These are phyloP conservation scores for Popillia japonica DNA, from an alignment of 1,140 invertebrate genomes.

Conservation along the genomic window DNA sequence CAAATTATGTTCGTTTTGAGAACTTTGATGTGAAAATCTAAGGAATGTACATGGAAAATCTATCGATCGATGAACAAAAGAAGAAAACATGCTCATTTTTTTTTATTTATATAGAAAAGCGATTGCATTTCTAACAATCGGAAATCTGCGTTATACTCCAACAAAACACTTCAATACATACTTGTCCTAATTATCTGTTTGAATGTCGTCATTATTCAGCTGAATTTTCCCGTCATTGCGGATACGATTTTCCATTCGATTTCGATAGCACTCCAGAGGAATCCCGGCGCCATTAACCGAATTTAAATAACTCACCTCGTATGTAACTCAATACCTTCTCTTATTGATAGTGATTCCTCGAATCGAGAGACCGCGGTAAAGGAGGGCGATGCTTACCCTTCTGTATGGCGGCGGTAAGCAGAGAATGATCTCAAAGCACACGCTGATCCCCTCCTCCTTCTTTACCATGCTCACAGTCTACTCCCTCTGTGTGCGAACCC, in stretches of 20 bases:
- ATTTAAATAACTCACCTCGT: constrained; percentile 7
- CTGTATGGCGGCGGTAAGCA: neutral
- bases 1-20: too few relatives aligned
- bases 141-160: too few relatives aligned
- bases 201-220: neutral
- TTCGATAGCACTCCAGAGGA: constrained; percentile 9
- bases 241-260: constrained; percentile 10
- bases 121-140: too few relatives aligned
- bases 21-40: too few relatives aligned
- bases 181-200: neutral
- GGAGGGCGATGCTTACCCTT: neutral
- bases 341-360: neutral
- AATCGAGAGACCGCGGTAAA: neutral
- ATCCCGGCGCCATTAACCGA: neutral
- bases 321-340: constrained; percentile 10
- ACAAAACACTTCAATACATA: neutral
- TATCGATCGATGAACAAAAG: too few relatives aligned
- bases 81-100: too few relatives aligned
- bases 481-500: neutral
- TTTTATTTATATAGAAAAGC: too few relatives aligned
- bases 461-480: neutral
- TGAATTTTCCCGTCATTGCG: neutral
- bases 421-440: constrained; percentile 6
- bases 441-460: neutral
- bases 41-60: too few relatives aligned